Evolutionary conservation across 53 echinoderm and acorn worm genomes (phyloP), one percentile per base, ranked within the genome.

Genomic region (Temnopleurus reevesii): DNA sequence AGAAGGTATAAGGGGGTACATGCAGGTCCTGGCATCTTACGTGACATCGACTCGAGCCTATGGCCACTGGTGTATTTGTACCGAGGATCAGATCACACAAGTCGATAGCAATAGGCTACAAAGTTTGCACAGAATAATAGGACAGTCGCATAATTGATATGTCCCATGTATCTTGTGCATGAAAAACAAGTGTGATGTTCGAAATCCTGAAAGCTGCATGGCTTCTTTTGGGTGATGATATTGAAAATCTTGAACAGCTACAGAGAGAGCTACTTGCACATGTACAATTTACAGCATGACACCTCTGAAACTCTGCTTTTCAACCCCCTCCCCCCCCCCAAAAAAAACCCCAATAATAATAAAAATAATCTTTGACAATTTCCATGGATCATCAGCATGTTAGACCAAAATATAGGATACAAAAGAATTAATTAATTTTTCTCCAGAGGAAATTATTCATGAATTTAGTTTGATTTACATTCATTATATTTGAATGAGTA

Each of bases 101-200:
- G 19, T 63, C 34, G 71, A 71, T 41, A 71, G 71, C 71, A 71
- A 71, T 38, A 71, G 71, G 71, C 71, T 71, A 71, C 71, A 71
- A 71, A 38, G 71, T 41, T 71, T 71, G 71, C 71, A 71, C 71
- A 21, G 41, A 71, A 71, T 18, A 71, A 71, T 38, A 71, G 71
- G 71, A 71, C 71, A 71, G 71, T 71, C 71, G 7, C 71, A 71
- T 71, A 71, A 71, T 71, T 71, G 71, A 71, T 71, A 71, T 23
- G 41, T 71, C 71, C 71, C 27, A 71, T 71, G 71, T 38, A 71
- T 71, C 41, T 71, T 19, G 41, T 71, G 41, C 71, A 71, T 21
- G 71, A 36, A 21, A 56, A 41, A 38, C 43, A 36, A 71, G 71
- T 6, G 71, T 13, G 63, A 49, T 17, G 25, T 56, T 43, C 6